Evolutionary conservation across 2,888 invertebrate species (phyloP).

Genomic region (Drosophila fulvimacula): DNA sequence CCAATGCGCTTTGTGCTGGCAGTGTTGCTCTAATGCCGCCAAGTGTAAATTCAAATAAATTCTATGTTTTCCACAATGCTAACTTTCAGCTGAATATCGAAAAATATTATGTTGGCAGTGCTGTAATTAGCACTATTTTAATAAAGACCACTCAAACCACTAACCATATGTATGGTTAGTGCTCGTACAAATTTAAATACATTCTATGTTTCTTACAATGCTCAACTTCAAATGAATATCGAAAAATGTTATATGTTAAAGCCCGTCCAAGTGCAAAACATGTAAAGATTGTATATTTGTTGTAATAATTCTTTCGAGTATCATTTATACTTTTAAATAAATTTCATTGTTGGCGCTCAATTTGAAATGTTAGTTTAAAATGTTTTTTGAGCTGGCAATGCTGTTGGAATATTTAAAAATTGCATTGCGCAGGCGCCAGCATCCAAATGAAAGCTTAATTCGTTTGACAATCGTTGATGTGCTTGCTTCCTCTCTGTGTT

Average conservation of each 20-base stretch:
- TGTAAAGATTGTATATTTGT: background rate
- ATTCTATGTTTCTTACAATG: too few relatives aligned
- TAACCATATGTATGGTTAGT: too few relatives aligned
- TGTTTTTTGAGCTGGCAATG: background rate
- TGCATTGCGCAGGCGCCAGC: slow-evolving; percentile 59
- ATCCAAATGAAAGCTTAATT: slow-evolving; percentile 67
- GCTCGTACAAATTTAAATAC: too few relatives aligned
- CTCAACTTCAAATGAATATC: too few relatives aligned
- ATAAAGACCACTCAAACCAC: too few relatives aligned
- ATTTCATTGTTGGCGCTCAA: background rate
- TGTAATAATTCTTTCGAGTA: background rate
- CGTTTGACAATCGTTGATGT: slow-evolving; percentile 34
- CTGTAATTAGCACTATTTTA: background rate
- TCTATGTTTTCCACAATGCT: background rate
- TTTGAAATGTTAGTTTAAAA: background rate
- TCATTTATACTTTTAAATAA: background rate
- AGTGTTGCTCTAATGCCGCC: background rate
- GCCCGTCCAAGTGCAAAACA: background rate
- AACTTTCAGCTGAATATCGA: background rate
- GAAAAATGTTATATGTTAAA: background rate
- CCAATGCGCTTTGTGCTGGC: background rate
- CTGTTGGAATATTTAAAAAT: background rate
- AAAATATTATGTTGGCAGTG: background rate
- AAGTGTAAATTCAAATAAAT: background rate
- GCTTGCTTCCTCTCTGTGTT: slow-evolving; percentile 23